Evolutionary conservation across 2,113 vertebrate species (phyloP), one percentile per base, ranked within the genome.

Genomic region (Speoplatyrhinus poulsoni): DNA sequence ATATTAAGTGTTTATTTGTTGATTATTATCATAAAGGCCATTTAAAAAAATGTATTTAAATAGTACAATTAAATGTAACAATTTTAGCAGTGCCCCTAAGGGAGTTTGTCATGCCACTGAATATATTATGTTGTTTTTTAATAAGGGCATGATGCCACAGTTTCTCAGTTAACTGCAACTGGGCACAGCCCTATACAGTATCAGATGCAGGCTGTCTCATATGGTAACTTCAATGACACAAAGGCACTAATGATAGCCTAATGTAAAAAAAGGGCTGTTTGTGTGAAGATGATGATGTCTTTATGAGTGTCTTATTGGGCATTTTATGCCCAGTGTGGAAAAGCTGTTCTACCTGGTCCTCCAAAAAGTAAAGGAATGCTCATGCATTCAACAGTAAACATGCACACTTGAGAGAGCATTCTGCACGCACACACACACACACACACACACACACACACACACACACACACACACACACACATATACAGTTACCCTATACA

Each of bases 231-330:
- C 75, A 55, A 79, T 48, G 48, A 73, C 62, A 55, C 60, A 63
- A 53, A 67, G 60, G 82, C 73, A 85, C 80, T 69, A 79, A 86
- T 67, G 64, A 48, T 3, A 12, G 26, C 7, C 85, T 74, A 74
- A 73, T 70, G 17, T 54, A 59, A 81, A 75, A 65, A 57, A 32
- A 16, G 3, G 57, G 65, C 64, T 82, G 52, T 80, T 86, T 82
- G 79, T 69, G 6, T 41, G 12, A 12, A 12, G 12, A 12, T 4
- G 50, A 52, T 2, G 12, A 52, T 15, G 15, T 52, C 10, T 52
- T 52, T 7, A n/a, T 61, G 36, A 41, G 36, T 41, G 5, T 41
- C 7, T 8, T 8, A 41, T 41, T 41, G 36, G 36, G 36, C 6
- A 8, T 41, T 41, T 41, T 41, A 41, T 41, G 36, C 36, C 36